Conservation (phyloP, 1,140 invertebrate genomes). For the Zaprionus ornatus region DNA sequence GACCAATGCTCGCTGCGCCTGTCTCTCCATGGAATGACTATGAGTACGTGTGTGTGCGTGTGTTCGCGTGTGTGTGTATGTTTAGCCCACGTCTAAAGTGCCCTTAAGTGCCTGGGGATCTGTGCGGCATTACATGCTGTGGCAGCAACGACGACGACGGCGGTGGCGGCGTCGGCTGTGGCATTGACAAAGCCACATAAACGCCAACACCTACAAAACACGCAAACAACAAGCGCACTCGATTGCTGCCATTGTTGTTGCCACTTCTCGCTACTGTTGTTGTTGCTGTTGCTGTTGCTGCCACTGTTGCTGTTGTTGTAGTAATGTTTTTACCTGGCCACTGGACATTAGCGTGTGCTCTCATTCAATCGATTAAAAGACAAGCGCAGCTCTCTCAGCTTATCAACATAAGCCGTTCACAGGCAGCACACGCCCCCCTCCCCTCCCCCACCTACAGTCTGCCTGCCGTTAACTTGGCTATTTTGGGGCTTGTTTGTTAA, state of each 20-base stretch:
- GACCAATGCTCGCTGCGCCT: slow-evolving; percentile 54
- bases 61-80: slow-evolving; percentile 20
- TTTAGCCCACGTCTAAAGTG: slow-evolving; percentile 67
- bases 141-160: slow-evolving; percentile 19
- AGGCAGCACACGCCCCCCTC: background rate
- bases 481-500: slow-evolving; percentile 38
- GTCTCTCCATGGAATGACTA: slow-evolving; percentile 16
- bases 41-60: slow-evolving; percentile 28
- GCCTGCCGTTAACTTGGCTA: slow-evolving; percentile 1
- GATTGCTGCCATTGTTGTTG: slow-evolving; percentile 10
- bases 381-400: slow-evolving; percentile 34
- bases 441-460: background rate
- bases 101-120: slow-evolving; percentile 75
- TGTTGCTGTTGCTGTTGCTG: slow-evolving; percentile 12
- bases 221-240: slow-evolving; percentile 64
- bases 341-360: slow-evolving; percentile 66
- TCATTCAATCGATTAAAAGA: slow-evolving; percentile 67
- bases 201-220: slow-evolving; percentile 78
- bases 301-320: slow-evolving; percentile 6
- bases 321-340: slow-evolving; percentile 35
- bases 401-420: background rate
- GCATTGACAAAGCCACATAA: slow-evolving; percentile 73
- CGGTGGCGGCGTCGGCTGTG: slow-evolving; percentile 35
- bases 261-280: background rate
- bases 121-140: slow-evolving; percentile 54